A percentile compares a stretch with the other conserved stretches of the same genome.
phyloP scores from a whole-genome alignment of 1,140 invertebrate species.

The Trigoniulus corallinus region DNA sequence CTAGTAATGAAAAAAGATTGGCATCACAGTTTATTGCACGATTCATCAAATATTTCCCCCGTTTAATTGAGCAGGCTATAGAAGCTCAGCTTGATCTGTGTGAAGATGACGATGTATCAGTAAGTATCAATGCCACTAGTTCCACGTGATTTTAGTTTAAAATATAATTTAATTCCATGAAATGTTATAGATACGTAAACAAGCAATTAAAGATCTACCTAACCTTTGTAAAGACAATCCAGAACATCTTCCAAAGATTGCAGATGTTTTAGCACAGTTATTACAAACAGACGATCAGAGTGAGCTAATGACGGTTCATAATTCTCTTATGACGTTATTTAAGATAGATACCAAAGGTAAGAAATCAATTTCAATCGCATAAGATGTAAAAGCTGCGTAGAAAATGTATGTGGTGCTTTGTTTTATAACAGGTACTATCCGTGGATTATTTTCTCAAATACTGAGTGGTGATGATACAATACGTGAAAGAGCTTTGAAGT shows the following conservation, averaged over 20 bases:
- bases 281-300: slow-evolving; percentile 64
- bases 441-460: slow-evolving; percentile 75
- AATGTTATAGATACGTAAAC: slow-evolving; percentile 62
- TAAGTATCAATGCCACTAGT: slow-evolving; percentile 31
- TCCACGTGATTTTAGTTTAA: background rate
- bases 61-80: slow-evolving; percentile 62
- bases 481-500: slow-evolving; percentile 73
- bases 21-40: slow-evolving; percentile 88
- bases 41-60: slow-evolving; percentile 85
- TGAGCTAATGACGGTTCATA: slow-evolving; percentile 63
- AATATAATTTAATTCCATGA: background rate
- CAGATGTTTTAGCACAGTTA: slow-evolving; percentile 80
- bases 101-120: slow-evolving; percentile 83
- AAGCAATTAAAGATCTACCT: slow-evolving; percentile 87
- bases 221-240: slow-evolving; percentile 67
- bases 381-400: too few species aligned
- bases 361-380: slow-evolving; percentile 15
- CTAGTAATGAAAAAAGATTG: slow-evolving; percentile 73
- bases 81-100: slow-evolving; percentile 86
- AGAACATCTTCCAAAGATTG: slow-evolving; percentile 67
- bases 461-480: slow-evolving; percentile 50
- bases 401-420: too few species aligned
- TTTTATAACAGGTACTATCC: slow-evolving; percentile 42
- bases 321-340: slow-evolving; percentile 42
- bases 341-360: slow-evolving; percentile 41